These are phyloP conservation scores for Uloborus diversus DNA, from an alignment of 1,140 invertebrate genomes.

Conservation along the genomic window DNA sequence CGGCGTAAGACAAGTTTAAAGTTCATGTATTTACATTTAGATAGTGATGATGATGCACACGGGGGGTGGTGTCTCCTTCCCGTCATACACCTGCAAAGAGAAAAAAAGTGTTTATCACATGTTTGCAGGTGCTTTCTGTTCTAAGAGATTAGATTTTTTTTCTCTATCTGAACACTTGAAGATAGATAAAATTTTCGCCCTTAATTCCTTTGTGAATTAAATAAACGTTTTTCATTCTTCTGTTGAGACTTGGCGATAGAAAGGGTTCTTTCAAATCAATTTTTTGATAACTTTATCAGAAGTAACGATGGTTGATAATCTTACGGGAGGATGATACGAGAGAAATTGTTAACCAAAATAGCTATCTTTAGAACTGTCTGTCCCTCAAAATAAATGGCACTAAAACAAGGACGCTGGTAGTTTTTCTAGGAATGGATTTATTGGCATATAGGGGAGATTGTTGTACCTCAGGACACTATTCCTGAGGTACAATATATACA, in stretches of 20 bases:
- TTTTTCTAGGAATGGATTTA: too few relatives aligned
- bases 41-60: not conserved
- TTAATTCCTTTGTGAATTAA: not conserved
- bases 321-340: not conserved
- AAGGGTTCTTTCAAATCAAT: too few relatives aligned
- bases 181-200: conserved; percentile 2
- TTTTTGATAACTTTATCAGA: not conserved
- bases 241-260: not conserved
- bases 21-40: not conserved
- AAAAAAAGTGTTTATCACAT: conserved; percentile 48
- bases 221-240: not conserved
- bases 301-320: not conserved
- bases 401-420: too few relatives aligned
- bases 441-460: too few relatives aligned
- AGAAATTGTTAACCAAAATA: not conserved
- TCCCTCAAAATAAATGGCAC: too few relatives aligned
- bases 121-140: conserved; percentile 39
- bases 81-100: conserved; percentile 29
- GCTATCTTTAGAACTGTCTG: too few relatives aligned
- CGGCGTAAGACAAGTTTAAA: not conserved
- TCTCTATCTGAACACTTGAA: conserved; percentile 10
- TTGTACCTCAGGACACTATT: too few relatives aligned
- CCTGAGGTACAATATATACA: too few relatives aligned
- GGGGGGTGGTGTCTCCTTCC: conserved; percentile 33
- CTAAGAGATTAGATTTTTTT: conserved; percentile 29